A percentile compares a stretch with the other conserved stretches of the same genome.
Conservation (phyloP, 2,888 invertebrate genomes). For the Acanthococcus lagerstroemiae region DNA sequence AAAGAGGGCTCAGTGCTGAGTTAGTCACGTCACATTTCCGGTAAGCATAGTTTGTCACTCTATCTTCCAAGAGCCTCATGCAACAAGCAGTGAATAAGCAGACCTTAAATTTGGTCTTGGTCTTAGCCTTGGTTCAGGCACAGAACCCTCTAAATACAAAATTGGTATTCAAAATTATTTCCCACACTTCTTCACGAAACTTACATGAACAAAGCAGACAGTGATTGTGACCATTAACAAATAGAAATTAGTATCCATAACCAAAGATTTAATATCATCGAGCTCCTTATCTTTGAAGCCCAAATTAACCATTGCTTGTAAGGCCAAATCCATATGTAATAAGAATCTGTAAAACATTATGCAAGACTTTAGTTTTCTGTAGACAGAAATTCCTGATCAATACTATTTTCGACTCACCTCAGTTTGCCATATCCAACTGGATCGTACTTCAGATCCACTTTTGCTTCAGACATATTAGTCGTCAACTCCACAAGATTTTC, state of each 20-base stretch:
- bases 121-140: no score
- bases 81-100: no score
- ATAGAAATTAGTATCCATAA: slow-evolving; percentile 90
- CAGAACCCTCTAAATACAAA: no score
- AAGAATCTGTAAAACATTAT: slow-evolving; percentile 50
- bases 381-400: background rate
- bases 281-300: slow-evolving; percentile 89
- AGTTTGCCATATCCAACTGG: slow-evolving; percentile 47
- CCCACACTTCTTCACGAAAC: no score
- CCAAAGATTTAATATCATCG: slow-evolving; percentile 92
- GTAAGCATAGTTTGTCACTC: no score
- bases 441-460: slow-evolving; percentile 58
- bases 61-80: no score
- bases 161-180: no score
- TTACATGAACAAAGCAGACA: slow-evolving; percentile 86
- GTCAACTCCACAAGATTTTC: slow-evolving; percentile 61
- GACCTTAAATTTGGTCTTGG: no score
- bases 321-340: slow-evolving; percentile 63
- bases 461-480: slow-evolving; percentile 56
- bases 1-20: no score
- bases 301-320: slow-evolving; percentile 57
- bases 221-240: slow-evolving; percentile 79
- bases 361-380: background rate
- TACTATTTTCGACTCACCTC: slow-evolving; percentile 37
- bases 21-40: no score